Evolutionary conservation across 1,140 invertebrate genomes (phyloP).

Genomic region (Penaeus chinensis): DNA sequence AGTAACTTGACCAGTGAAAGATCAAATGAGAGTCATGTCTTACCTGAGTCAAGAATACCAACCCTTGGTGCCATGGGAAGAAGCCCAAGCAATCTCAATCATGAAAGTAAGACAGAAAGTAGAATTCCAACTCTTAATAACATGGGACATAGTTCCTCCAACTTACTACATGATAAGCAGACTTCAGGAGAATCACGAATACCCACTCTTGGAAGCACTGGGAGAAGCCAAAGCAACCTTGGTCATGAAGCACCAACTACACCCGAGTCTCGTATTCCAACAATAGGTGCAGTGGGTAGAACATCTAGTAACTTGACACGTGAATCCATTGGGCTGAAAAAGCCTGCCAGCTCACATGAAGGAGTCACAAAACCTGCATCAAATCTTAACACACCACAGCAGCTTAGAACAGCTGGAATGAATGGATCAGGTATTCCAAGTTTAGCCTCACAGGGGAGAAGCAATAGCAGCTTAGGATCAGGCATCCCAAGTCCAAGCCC

Average conservation of each 20-base stretch:
- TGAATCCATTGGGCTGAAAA: not conserved
- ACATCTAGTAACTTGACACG: slow-evolving; percentile 8
- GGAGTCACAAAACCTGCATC: no score
- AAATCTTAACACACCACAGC: no score
- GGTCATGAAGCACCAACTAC: slow-evolving; percentile 1
- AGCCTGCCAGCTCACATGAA: no score
- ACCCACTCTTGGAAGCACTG: slow-evolving; percentile 14
- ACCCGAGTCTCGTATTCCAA: slow-evolving; percentile 29
- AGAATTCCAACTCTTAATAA: not conserved
- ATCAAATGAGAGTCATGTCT: not conserved
- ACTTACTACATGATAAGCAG: slow-evolving; percentile 11
- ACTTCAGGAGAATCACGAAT: slow-evolving; percentile 19
- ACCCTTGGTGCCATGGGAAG: not conserved
- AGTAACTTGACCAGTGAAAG: not conserved
- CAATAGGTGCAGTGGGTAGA: slow-evolving; percentile 1
- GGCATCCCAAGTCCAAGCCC: not conserved
- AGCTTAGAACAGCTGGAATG: no score
- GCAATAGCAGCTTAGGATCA: slow-evolving; percentile 29
- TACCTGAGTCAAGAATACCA: not conserved
- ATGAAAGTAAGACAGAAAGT: not conserved
- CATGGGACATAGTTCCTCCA: slow-evolving; percentile 18
- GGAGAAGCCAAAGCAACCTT: not conserved
- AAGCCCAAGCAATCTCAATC: not conserved
- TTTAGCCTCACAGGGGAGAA: slow-evolving; percentile 24
- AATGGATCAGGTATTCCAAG: slow-evolving; percentile 26